Evolutionary conservation across 2,888 invertebrate species (phyloP).

Genomic region (Brachypalpus laphriformis): DNA sequence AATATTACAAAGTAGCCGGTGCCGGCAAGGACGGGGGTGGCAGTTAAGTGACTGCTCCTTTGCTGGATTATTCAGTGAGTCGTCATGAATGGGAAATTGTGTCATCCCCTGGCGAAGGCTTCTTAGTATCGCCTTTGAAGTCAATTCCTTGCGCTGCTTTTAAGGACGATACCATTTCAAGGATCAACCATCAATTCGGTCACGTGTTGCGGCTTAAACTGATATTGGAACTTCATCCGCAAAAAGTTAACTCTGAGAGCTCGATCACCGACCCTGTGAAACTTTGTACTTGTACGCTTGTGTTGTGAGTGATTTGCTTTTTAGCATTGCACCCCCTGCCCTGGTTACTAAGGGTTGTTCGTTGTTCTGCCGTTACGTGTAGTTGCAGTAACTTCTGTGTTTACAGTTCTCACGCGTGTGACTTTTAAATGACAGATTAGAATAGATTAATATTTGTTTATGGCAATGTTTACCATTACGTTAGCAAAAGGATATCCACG

Average conservation of each 20-base stretch:
- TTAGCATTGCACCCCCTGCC: constrained; percentile 28
- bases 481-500: constrained; percentile 60
- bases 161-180: constrained; percentile 37
- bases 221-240: constrained; percentile 69
- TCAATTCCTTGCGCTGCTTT: constrained; percentile 47
- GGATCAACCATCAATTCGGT: constrained; percentile 74
- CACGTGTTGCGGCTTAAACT: constrained; percentile 81
- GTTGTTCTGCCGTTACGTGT: constrained; percentile 5
- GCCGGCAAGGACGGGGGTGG: constrained; percentile 15
- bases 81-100: constrained; percentile 59
- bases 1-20: constrained; percentile 66
- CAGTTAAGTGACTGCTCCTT: constrained; percentile 63
- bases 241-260: constrained; percentile 67
- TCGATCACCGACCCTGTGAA: constrained; percentile 31
- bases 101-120: constrained; percentile 37
- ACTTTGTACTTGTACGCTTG: not conserved
- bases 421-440: constrained; percentile 83
- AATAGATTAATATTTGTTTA: constrained; percentile 81
- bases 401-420: constrained; percentile 83
- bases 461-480: constrained; percentile 76
- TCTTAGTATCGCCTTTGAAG: constrained; percentile 54
- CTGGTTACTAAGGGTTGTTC: constrained; percentile 27
- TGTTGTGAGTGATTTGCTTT: constrained; percentile 45
- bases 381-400: constrained; percentile 75
- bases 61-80: constrained; percentile 57